These are phyloP conservation scores for Polyommatus icarus DNA, from an alignment of 2,888 invertebrate genomes.

Conservation along the genomic window DNA sequence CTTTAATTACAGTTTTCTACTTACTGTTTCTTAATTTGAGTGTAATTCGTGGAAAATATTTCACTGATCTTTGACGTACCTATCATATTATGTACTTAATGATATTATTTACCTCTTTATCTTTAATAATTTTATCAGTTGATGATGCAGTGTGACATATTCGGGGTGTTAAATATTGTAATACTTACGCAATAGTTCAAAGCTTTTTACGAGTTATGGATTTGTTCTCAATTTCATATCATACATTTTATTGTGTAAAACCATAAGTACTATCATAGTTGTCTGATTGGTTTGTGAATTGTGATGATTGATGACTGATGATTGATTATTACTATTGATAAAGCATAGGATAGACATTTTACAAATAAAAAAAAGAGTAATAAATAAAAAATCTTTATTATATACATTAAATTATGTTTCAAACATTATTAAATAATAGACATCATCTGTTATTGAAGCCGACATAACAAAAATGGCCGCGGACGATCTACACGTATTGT, in stretches of 20 bases:
- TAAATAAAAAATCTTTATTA: slow-evolving; percentile 78
- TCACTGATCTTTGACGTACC: background rate
- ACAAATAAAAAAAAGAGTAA: slow-evolving; percentile 42
- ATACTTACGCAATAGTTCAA: background rate
- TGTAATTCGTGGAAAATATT: background rate
- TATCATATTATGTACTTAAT: background rate
- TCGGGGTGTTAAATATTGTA: background rate
- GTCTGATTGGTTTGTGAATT: background rate
- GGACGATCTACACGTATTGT: slow-evolving; percentile 41
- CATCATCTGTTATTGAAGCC: slow-evolving; percentile 77
- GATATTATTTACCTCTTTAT: background rate
- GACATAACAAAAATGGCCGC: slow-evolving; percentile 50
- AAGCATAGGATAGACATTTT: background rate
- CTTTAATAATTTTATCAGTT: background rate
- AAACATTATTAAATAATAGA: slow-evolving; percentile 65
- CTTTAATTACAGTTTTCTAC: no score
- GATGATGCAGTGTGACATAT: background rate
- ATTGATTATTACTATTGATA: no score
- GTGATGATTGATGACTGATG: no score
- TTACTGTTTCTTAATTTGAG: background rate
- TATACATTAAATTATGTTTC: slow-evolving; percentile 76
- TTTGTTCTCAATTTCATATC: background rate
- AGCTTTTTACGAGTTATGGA: background rate
- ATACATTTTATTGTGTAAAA: background rate
- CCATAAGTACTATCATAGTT: background rate